These are phyloP conservation scores for Equus quagga DNA, from an alignment of 2,113 vertebrate species.

Conservation along the genomic window DNA sequence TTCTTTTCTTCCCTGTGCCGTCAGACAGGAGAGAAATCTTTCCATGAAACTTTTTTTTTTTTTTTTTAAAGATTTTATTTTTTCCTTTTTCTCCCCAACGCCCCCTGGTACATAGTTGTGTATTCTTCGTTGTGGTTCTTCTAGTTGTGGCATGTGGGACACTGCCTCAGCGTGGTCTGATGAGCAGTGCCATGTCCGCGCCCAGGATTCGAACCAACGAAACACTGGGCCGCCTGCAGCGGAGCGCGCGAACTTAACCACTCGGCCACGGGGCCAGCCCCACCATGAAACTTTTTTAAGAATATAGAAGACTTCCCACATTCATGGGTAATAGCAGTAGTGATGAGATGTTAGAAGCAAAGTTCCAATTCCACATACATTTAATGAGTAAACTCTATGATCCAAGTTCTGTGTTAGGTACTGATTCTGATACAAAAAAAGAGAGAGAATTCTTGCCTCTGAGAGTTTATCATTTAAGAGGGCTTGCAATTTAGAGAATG, in stretches of 20 bases:
- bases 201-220: no score
- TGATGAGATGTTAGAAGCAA: not conserved
- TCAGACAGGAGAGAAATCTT: not conserved
- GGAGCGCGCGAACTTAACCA: no score
- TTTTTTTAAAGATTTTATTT: no score
- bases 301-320: not conserved
- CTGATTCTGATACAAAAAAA: not conserved
- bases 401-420: not conserved
- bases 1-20: not conserved
- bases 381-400: not conserved
- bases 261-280: no score
- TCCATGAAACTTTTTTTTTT: not conserved
- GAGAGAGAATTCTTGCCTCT: not conserved
- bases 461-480: constrained; percentile 14
- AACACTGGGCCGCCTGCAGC: no score
- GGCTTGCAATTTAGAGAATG: not conserved
- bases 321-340: not conserved
- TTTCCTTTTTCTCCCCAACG: no score
- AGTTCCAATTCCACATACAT: not conserved
- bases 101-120: no score
- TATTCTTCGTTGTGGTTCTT: no score
- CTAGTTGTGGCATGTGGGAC: no score
- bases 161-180: no score
- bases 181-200: no score
- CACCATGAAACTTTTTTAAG: not conserved